These are phyloP conservation scores for Orthonyx spaldingii DNA, from an alignment of 2,113 vertebrate genomes.

Conservation along the genomic window DNA sequence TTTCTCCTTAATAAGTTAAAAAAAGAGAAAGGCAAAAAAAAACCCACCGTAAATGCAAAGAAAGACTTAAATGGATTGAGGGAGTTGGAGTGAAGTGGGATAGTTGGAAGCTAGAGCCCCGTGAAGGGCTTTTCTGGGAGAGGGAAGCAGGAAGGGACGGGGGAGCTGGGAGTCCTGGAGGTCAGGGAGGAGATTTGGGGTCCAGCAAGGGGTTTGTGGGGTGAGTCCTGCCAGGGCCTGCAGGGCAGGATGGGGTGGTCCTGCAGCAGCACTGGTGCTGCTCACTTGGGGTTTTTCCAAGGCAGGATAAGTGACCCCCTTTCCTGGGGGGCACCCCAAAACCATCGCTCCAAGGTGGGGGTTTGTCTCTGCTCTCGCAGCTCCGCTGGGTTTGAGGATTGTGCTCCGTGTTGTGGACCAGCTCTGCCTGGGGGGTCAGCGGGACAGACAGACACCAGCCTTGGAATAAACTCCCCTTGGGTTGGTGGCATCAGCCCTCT, in stretches of 20 bases:
- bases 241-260: neutral
- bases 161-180: neutral
- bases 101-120: neutral
- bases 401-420: rapidly evolving
- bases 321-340: neutral
- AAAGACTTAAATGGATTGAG: neutral
- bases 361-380: neutral
- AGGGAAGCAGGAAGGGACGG: neutral
- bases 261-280: rapidly evolving
- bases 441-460: neutral
- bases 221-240: neutral
- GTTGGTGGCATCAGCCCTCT: neutral
- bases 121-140: neutral
- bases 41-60: neutral
- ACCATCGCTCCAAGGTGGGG: rapidly evolving
- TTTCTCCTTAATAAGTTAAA: slow-evolving; percentile 5
- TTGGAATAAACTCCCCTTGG: neutral
- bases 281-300: neutral
- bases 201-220: neutral
- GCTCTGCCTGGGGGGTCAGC: neutral
- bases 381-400: rapidly evolving
- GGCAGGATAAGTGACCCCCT: neutral
- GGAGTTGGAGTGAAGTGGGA: neutral
- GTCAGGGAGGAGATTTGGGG: neutral
- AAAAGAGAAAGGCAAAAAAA: neutral